Evolutionary conservation across 1,140 invertebrate genomes (phyloP), one percentile per base, ranked within the genome.

Genomic region (Trissolcus basalis): DNA sequence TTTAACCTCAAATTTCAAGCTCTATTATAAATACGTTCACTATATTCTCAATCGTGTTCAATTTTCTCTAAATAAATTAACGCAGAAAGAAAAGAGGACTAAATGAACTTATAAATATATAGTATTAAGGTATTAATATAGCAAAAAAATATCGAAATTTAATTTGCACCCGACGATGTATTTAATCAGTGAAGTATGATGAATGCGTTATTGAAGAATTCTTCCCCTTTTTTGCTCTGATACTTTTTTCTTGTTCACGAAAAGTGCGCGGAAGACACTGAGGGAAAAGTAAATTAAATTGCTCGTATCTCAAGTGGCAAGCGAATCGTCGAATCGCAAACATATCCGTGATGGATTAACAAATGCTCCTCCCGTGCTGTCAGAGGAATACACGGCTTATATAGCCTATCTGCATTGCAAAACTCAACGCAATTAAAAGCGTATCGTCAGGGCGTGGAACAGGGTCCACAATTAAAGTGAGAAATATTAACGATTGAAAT

Each of bases 351-450:
- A 55, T 51, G 64, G 39, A 74, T 68, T 74, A 73, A 61, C 70
- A 73, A 67, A 60, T 73, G 49, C 70, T 41, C 64, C 48, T 60
- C 54, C 60, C 48, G 51, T 14, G 32, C 39, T 67, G 50, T 61
- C 63, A 67, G 41, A 16, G 63, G 32, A 51, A 59, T 61, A 68
- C n/a, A 39, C 41, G 53, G 59, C 74, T 77, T 72, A 78, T n/a
- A n/a, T 75, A 64, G 67, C 64, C 76, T 78, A 84, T 84, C 77
- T 84, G 80, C 80, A 84, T 83, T 83, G 82, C 80, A 83, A 83
- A 83, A 83, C 75, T 47, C 75, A 78, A 77, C 77, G 81, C 82
- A 84, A 84, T 84, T 83, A 84, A 83, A 83, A 84, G 78, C 83
- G 75, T 83, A 82, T 83, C 81, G 78, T 61, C 61, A 63, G 54